Evolutionary conservation across 2,888 invertebrate species (phyloP).

Genomic region (Ariolimax columbianus): DNA sequence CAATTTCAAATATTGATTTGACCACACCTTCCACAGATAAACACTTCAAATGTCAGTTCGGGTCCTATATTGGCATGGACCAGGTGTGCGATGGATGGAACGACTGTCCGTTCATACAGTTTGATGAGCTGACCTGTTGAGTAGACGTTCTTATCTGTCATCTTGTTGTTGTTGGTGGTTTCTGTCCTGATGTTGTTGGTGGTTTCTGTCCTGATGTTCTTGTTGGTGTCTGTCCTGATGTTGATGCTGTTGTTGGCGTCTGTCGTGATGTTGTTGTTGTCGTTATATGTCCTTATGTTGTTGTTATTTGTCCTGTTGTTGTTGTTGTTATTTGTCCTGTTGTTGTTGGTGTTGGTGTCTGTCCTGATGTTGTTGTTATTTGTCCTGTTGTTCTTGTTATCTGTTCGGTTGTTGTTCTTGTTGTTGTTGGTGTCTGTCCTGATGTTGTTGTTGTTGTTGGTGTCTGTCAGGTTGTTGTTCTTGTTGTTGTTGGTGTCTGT

Average conservation of each 20-base stretch:
- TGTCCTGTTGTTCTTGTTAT: neutral
- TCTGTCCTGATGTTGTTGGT: too few relatives aligned
- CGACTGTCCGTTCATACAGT: constrained; percentile 69
- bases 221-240: too few relatives aligned
- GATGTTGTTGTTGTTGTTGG: too few relatives aligned
- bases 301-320: too few relatives aligned
- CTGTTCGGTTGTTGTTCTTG: too few relatives aligned
- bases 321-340: too few relatives aligned
- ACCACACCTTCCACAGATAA: neutral
- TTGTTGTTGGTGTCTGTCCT: too few relatives aligned
- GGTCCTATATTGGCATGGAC: constrained; percentile 63
- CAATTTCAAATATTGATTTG: too few relatives aligned
- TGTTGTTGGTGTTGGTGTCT: neutral
- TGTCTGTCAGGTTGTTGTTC: too few relatives aligned
- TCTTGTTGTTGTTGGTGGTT: too few relatives aligned
- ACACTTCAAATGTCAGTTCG: constrained; percentile 62
- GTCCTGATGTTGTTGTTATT: neutral
- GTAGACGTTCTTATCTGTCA: neutral
- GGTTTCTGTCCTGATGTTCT: too few relatives aligned
- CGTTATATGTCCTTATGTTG: neutral
- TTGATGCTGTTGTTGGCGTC: neutral
- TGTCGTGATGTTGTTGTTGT: neutral
- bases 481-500: too few relatives aligned
- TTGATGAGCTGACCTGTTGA: constrained; percentile 72
- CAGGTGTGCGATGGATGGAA: constrained; percentile 72